Conservation (phyloP, 2,888 invertebrate species). For the Pammene fasciana region DNA sequence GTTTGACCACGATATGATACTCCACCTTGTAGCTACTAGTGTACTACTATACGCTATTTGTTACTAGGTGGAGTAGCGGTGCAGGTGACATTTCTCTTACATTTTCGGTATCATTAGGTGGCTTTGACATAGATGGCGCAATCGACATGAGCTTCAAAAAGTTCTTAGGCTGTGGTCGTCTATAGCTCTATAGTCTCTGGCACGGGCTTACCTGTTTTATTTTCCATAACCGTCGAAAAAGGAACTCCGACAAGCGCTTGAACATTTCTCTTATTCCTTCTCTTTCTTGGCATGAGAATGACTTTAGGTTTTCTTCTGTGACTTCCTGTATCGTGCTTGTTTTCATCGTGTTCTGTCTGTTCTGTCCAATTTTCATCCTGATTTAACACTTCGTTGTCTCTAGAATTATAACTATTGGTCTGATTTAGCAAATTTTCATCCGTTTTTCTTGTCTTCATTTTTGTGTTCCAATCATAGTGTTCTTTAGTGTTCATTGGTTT, state of each 20-base stretch:
- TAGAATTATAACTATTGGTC: neutral
- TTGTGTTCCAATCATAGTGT: neutral
- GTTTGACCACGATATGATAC: too few relatives aligned
- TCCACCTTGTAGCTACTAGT: too few relatives aligned
- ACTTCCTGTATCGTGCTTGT: neutral
- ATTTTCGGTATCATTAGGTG: too few relatives aligned
- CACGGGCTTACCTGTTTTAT: constrained; percentile 11
- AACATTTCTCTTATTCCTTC: constrained; percentile 21
- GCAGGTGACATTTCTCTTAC: too few relatives aligned
- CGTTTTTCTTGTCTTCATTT: neutral
- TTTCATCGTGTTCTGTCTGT: neutral
- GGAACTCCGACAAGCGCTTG: neutral
- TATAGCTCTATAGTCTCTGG: too few relatives aligned
- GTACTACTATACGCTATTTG: too few relatives aligned
- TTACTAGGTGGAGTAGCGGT: too few relatives aligned
- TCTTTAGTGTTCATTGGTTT: constrained; percentile 21
- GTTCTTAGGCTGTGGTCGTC: too few relatives aligned
- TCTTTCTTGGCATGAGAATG: neutral
- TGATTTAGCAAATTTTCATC: neutral
- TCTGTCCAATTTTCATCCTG: neutral
- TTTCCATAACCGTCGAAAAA: neutral
- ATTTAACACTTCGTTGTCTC: constrained; percentile 4
- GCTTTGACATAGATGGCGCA: too few relatives aligned
- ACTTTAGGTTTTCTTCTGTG: neutral
- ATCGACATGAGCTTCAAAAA: too few relatives aligned